Evolutionary conservation across 1,140 invertebrate genomes (phyloP).

Genomic region (Aphidius ervi): DNA sequence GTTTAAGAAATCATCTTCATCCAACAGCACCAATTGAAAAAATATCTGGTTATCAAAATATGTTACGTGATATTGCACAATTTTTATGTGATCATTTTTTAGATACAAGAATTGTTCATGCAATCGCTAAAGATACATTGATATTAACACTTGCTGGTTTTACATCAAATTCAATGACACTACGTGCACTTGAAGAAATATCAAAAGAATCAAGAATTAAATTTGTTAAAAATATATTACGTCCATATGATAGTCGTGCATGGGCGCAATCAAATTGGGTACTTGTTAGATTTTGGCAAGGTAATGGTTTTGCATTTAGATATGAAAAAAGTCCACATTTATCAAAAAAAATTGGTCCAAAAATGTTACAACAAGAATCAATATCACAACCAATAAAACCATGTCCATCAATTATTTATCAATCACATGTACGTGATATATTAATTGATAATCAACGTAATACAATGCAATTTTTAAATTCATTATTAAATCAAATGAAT

Average conservation of each 20-base stretch:
- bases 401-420: constrained; percentile 60
- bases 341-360: constrained; percentile 50
- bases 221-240: constrained; percentile 65
- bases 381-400: constrained; percentile 55
- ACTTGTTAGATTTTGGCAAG: constrained; percentile 79
- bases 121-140: constrained; percentile 71
- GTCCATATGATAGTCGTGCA: constrained; percentile 76
- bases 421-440: constrained; percentile 55
- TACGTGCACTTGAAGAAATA: constrained; percentile 62
- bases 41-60: constrained; percentile 53
- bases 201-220: constrained; percentile 51
- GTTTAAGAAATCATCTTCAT: constrained; percentile 60
- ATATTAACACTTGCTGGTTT: constrained; percentile 74
- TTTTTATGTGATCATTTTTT: constrained; percentile 74
- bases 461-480: constrained; percentile 70
- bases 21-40: constrained; percentile 60
- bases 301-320: constrained; percentile 76
- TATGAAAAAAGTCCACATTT: constrained; percentile 64
- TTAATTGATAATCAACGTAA: constrained; percentile 45
- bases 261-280: constrained; percentile 88
- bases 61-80: constrained; percentile 63
- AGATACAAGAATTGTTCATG: constrained; percentile 70
- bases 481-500: constrained; percentile 77
- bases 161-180: constrained; percentile 59
- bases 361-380: constrained; percentile 47